Evolutionary conservation across 2,888 invertebrate genomes (phyloP).

Genomic region (Pheosia gnoma): DNA sequence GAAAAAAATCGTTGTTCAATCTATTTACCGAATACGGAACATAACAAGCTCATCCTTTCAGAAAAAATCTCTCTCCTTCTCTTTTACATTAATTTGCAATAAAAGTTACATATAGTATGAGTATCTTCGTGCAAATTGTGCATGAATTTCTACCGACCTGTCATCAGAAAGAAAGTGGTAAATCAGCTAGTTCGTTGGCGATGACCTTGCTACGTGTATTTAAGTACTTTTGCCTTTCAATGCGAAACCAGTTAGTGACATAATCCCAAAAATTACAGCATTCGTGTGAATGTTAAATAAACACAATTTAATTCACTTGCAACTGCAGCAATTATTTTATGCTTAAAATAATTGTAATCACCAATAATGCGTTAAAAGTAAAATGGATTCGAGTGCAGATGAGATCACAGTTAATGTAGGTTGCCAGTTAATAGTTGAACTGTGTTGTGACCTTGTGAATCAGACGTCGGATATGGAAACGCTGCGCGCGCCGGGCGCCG

Average conservation of each 20-base stretch:
- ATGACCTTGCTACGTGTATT: neutral
- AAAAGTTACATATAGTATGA: too few species aligned
- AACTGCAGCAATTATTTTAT: too few species aligned
- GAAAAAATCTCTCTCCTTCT: too few species aligned
- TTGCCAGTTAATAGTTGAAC: conserved; percentile 71
- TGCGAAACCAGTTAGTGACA: neutral
- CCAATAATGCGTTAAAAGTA: conserved; percentile 33
- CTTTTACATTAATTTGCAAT: too few species aligned
- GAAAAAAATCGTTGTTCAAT: too few species aligned
- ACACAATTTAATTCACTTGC: neutral
- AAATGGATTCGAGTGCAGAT: conserved; percentile 52
- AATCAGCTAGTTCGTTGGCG: neutral
- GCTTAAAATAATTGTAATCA: neutral
- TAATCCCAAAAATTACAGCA: neutral
- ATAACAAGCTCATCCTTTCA: too few species aligned
- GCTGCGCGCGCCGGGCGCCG: conserved; percentile 46
- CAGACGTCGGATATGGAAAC: conserved; percentile 73
- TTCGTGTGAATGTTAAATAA: neutral
- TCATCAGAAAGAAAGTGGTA: neutral
- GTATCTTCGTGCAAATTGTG: neutral
- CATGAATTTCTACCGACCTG: neutral
- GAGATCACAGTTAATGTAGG: conserved; percentile 75
- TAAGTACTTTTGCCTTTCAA: neutral
- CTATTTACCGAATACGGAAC: too few species aligned
- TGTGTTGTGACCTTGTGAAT: conserved; percentile 76